These are phyloP conservation scores for Nomada hirtipes DNA, from an alignment of 2,888 invertebrate species.

Conservation along the genomic window DNA sequence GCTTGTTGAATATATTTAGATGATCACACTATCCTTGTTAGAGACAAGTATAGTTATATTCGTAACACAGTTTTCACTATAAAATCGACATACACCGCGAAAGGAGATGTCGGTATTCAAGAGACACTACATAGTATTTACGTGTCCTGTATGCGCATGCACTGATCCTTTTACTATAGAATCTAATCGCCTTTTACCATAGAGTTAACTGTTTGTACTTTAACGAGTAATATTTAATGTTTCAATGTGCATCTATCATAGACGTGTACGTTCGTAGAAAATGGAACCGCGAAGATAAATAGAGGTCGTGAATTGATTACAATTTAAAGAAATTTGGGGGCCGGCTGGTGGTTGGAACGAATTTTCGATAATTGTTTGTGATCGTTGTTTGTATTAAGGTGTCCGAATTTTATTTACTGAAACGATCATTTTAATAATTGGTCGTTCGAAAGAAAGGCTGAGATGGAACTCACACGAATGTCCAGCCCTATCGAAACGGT, in stretches of 20 bases:
- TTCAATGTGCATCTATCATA: slow-evolving; percentile 64
- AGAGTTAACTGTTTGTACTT: slow-evolving; percentile 66
- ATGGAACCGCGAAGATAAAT: slow-evolving; percentile 23
- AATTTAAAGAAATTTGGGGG: slow-evolving; percentile 32
- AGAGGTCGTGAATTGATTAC: slow-evolving; percentile 20
- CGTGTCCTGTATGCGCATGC: slow-evolving; percentile 53
- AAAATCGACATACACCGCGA: slow-evolving; percentile 26
- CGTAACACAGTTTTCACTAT: slow-evolving; percentile 22
- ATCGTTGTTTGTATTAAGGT: slow-evolving; percentile 25
- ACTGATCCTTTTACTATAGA: slow-evolving; percentile 57
- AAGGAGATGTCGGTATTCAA: slow-evolving; percentile 13
- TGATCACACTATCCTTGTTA: slow-evolving; percentile 36
- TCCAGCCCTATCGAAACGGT: slow-evolving; percentile 43
- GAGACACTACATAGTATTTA: slow-evolving; percentile 40
- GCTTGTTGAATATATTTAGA: slow-evolving; percentile 28
- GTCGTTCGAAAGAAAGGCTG: slow-evolving; percentile 36
- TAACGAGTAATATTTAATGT: slow-evolving; percentile 68
- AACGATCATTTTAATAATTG: slow-evolving; percentile 35
- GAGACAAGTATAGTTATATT: slow-evolving; percentile 21
- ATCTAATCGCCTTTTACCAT: slow-evolving; percentile 20
- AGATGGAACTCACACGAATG: slow-evolving; percentile 44
- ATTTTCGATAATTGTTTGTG: slow-evolving; percentile 43
- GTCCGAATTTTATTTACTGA: slow-evolving; percentile 35
- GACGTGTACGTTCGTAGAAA: slow-evolving; percentile 43
- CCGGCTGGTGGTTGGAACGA: slow-evolving; percentile 68